phyloP scores from a whole-genome alignment of 2,797 vertebrate genomes.

The Acanthis flammea region DNA sequence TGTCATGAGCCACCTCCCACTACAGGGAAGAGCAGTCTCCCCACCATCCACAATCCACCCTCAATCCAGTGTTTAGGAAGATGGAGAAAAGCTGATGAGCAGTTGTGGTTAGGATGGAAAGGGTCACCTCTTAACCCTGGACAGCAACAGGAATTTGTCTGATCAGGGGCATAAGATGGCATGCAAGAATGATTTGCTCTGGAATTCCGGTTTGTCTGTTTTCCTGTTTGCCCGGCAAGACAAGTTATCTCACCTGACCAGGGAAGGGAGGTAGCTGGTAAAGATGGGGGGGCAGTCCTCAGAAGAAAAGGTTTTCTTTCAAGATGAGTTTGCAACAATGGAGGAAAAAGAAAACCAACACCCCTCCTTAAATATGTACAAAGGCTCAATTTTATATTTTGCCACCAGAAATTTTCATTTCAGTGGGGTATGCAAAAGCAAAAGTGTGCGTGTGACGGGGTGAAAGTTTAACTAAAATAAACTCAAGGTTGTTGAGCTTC shows the following conservation, averaged over 20 bases:
- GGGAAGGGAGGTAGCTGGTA: neutral
- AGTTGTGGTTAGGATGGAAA: neutral
- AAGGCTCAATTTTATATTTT: neutral
- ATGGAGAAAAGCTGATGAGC: neutral
- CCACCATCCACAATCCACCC: neutral
- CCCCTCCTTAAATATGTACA: neutral
- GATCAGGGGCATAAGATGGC: neutral
- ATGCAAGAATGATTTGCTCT: neutral
- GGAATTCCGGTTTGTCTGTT: neutral
- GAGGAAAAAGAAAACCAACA: fast-evolving
- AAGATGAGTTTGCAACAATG: neutral
- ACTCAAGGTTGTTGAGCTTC: neutral
- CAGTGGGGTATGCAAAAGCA: neutral
- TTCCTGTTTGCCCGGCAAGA: neutral
- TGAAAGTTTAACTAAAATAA: neutral
- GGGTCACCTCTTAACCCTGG: neutral
- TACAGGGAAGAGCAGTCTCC: fast-evolving
- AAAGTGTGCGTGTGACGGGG: fast-evolving
- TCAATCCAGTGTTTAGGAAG: neutral
- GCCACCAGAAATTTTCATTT: neutral
- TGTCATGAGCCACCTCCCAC: fast-evolving
- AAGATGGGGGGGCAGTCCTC: neutral
- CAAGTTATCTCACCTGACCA: neutral
- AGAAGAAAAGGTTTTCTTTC: neutral
- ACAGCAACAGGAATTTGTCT: neutral